Evolutionary conservation across 2,797 vertebrate species (phyloP).

Genomic region (Mormyrus hasselquistii): DNA sequence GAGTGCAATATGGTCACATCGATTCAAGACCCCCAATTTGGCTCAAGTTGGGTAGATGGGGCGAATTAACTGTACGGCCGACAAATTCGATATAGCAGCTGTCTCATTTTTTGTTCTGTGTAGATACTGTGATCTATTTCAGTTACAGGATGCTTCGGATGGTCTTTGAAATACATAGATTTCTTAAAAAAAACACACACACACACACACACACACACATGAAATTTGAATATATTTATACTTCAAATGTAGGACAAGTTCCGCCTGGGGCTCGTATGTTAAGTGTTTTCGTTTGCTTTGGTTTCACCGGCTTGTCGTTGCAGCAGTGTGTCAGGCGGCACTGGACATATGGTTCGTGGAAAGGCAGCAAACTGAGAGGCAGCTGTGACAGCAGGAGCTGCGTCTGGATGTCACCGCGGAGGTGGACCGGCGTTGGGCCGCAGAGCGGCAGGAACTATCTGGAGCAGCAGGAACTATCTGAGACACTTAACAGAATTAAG

Average conservation of each 20-base stretch:
- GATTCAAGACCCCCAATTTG: not conserved
- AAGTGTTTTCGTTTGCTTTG: not conserved
- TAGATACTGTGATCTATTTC: not conserved
- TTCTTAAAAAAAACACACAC: not conserved
- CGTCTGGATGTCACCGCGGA: not conserved
- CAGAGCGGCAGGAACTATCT: too few relatives aligned
- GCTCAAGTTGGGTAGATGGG: not conserved
- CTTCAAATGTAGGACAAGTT: not conserved
- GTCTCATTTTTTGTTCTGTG: not conserved
- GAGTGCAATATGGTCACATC: not conserved
- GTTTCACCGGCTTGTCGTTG: not conserved
- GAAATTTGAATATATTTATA: not conserved
- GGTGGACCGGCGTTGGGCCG: not conserved
- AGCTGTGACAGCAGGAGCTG: not conserved
- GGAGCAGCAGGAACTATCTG: not conserved
- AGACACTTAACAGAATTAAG: not conserved
- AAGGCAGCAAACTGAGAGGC: not conserved
- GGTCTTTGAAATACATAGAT: not conserved
- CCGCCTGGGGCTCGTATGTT: not conserved
- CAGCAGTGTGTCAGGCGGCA: not conserved
- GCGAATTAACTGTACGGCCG: not conserved
- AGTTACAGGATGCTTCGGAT: not conserved
- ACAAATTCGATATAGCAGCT: not conserved
- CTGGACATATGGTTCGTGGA: not conserved
- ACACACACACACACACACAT: not conserved